These are phyloP conservation scores for Bombyx mandarina DNA, from an alignment of 1,140 invertebrate species.

Conservation along the genomic window DNA sequence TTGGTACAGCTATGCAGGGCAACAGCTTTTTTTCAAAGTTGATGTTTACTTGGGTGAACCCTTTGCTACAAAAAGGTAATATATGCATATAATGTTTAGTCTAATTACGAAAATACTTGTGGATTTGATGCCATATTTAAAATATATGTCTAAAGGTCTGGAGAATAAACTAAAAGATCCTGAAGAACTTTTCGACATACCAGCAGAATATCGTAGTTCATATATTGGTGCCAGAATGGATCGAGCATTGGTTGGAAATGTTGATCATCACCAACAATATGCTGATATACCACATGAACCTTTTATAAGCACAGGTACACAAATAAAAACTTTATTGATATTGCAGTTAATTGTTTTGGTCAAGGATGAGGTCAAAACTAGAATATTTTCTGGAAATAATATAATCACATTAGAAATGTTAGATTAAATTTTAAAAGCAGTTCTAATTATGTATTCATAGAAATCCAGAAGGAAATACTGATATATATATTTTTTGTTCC, in stretches of 20 bases:
- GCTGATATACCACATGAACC: conserved; percentile 56
- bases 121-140: not conserved
- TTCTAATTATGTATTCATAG: no score
- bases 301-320: conserved; percentile 51
- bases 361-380: no score
- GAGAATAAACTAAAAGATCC: conserved; percentile 78
- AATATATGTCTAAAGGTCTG: conserved; percentile 42
- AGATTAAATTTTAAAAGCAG: no score
- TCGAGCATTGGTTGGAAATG: conserved; percentile 63
- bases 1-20: conserved; percentile 87
- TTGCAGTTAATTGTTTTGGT: not conserved
- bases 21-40: conserved; percentile 80
- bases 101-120: not conserved
- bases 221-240: conserved; percentile 74
- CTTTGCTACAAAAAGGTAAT: conserved; percentile 86
- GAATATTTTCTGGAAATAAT: no score
- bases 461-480: no score
- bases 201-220: conserved; percentile 76
- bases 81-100: not conserved
- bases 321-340: not conserved
- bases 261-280: conserved; percentile 54
- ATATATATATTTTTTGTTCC: no score
- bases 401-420: no score
- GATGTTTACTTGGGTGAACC: conserved; percentile 90
- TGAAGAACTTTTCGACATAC: conserved; percentile 91